Base-by-base conservation (phyloP, 2,113 vertebrate species). In the Dasyprocta punctata region DNA sequence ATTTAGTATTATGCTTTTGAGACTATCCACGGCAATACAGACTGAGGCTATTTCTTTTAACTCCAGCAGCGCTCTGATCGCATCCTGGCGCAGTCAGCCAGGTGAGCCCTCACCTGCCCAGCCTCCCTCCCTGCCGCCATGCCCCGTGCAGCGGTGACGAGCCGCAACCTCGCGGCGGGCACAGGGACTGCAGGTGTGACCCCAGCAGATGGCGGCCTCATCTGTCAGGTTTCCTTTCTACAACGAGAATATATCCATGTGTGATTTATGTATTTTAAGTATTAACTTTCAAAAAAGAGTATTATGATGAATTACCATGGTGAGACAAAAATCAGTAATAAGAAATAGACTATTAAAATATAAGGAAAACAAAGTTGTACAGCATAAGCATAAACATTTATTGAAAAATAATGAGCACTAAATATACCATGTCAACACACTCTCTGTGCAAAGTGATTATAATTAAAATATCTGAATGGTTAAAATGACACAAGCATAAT, bases 251-350 rank as follows among this genome's bases (percentile, higher is more conserved):
- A n/a, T 49, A 77, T 58, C 88, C 5, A 22, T 38, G 6, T 75
- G 28, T 88, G 91, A 93, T 75, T 85, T 92, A 86, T n/a, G n/a
- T 7, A 96, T 60, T 56, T 85, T 89, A 84, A 85, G 41, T 60
- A 90, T 1, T 33, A 12, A 33, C 28, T 63, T 91, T 52, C 61
- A 56, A 33, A 56, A 78, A 95, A 90, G 22, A 83, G 81, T 80
- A 84, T 90, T 93, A 71, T 78, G 30, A 81, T 41, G 90, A 96
- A 77, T 96, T 65, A 91, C 30, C 19, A 80, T 54, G 61, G 92
- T 41, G 6, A 83, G 56, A 94, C 36, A 96, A 84, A 83, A 71
- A 17, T 60, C 30, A 95, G 20, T 61, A 92, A 82, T 7, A 84
- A 41, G 52, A 89, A 96, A 44, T 16, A 41, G 71, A 77, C 82